phyloP scores from a whole-genome alignment of 2,888 invertebrate species.

The Pammene fasciana region DNA sequence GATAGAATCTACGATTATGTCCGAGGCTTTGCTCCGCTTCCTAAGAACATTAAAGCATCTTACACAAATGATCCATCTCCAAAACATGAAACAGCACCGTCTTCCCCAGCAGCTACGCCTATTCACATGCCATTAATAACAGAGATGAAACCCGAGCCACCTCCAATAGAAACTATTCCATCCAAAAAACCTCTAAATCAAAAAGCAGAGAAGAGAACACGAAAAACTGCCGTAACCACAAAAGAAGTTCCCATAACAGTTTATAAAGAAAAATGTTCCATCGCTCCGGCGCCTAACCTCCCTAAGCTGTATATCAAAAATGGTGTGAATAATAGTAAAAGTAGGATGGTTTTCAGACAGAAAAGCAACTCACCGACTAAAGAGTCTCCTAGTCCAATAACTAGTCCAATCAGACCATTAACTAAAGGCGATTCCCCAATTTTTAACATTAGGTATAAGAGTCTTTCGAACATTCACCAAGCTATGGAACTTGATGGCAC shows the following conservation, averaged over 20 bases:
- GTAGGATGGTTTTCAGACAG: constrained; percentile 86
- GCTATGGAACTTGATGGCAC: constrained; percentile 91
- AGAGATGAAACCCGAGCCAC: constrained; percentile 92
- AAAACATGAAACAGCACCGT: constrained; percentile 82
- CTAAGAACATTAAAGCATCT: constrained; percentile 89
- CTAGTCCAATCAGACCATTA: constrained; percentile 78
- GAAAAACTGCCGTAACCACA: constrained; percentile 84
- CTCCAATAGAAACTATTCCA: constrained; percentile 95
- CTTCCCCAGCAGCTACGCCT: constrained; percentile 81
- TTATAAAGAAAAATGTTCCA: constrained; percentile 83
- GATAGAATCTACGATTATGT: constrained; percentile 99
- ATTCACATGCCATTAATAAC: constrained; percentile 81
- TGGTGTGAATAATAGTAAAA: constrained; percentile 85
- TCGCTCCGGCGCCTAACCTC: constrained; percentile 81
- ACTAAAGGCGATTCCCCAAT: constrained; percentile 89
- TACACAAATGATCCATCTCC: constrained; percentile 77
- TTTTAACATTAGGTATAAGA: constrained; percentile 89
- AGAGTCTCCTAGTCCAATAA: constrained; percentile 86
- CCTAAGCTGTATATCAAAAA: constrained; percentile 93
- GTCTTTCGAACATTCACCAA: constrained; percentile 88
- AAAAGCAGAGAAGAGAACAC: constrained; percentile 89
- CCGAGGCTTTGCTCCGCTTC: constrained; percentile 94
- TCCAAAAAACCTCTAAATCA: constrained; percentile 87
- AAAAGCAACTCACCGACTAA: constrained; percentile 89
- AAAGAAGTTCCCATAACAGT: constrained; percentile 83